Conservation (phyloP, 2,113 vertebrate genomes). For the Pseudopodoces humilis region DNA sequence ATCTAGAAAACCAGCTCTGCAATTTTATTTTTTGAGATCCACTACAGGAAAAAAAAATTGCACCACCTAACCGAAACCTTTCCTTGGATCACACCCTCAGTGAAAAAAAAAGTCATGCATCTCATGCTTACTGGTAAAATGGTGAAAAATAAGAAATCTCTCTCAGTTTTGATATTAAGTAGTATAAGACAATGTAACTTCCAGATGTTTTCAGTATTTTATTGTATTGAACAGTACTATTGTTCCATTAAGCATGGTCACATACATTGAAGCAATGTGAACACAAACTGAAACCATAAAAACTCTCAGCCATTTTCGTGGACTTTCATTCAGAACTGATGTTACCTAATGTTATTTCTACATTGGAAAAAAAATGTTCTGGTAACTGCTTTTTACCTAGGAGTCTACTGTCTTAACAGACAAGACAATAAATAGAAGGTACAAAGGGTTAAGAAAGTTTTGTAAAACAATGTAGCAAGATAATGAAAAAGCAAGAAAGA, state of each 20-base stretch:
- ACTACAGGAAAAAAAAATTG: not conserved
- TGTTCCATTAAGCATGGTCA: not conserved
- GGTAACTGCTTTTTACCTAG: not conserved
- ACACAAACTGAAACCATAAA: not conserved
- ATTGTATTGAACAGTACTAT: not conserved
- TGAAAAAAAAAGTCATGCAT: not conserved
- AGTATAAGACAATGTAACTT: not conserved
- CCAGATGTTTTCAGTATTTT: not conserved
- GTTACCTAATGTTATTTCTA: not conserved
- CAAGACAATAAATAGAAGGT: not conserved
- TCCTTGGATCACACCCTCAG: not conserved
- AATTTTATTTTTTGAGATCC: not conserved
- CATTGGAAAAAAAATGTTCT: not conserved
- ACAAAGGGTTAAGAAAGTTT: not conserved
- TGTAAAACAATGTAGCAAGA: not conserved
- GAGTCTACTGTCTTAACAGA: not conserved
- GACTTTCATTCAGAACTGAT: not conserved
- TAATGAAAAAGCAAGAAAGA: not conserved
- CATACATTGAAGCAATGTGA: not conserved
- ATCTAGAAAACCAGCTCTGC: not conserved
- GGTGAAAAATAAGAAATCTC: not conserved
- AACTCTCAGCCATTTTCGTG: not conserved
- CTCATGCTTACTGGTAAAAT: not conserved
- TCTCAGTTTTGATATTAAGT: not conserved
- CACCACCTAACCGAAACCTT: not conserved